Evolutionary conservation across 2,888 invertebrate genomes (phyloP).

Genomic region (Phaonia tiefii): DNA sequence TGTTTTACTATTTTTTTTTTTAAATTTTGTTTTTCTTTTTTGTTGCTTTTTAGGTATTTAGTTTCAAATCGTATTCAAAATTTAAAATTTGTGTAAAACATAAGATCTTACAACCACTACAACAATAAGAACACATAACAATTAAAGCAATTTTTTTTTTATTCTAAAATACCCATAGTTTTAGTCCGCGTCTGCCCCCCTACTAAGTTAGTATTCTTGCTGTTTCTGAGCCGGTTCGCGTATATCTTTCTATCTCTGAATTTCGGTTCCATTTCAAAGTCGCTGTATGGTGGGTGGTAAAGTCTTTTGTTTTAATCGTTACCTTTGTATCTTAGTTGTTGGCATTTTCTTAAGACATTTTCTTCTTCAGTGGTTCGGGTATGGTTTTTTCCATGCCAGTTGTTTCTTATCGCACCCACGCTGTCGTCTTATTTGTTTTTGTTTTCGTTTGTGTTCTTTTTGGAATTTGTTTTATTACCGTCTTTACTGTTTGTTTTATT

Average conservation of each 20-base stretch:
- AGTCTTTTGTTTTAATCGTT: slow-evolving; percentile 40
- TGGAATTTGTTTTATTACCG: slow-evolving; percentile 32
- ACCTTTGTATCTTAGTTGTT: slow-evolving; percentile 42
- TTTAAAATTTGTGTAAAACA: slow-evolving; percentile 53
- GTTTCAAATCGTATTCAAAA: slow-evolving; percentile 38
- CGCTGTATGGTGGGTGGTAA: slow-evolving; percentile 54
- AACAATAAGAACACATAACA: slow-evolving; percentile 26
- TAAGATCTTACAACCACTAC: slow-evolving; percentile 32
- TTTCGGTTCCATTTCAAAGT: slow-evolving; percentile 40
- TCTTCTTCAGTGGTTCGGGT: background rate
- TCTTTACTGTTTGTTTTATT: slow-evolving; percentile 39
- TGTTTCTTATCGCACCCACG: slow-evolving; percentile 62
- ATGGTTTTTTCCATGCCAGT: slow-evolving; percentile 10
- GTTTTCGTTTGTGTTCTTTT: slow-evolving; percentile 44
- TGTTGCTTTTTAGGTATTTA: background rate
- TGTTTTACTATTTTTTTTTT: slow-evolving; percentile 34
- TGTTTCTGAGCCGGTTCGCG: slow-evolving; percentile 2
- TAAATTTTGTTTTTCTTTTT: slow-evolving; percentile 28
- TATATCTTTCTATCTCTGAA: slow-evolving; percentile 31
- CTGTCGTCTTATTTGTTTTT: slow-evolving; percentile 29
- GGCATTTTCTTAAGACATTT: slow-evolving; percentile 2
- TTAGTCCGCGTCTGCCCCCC: background rate
- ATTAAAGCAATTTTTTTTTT: slow-evolving; percentile 23
- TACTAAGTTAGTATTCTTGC: background rate
- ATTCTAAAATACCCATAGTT: slow-evolving; percentile 13